Percentiles rank a stretch among this genome's conserved stretches.
Conservation (phyloP, 2,797 vertebrate genomes). For the Scarus forsteni region DNA sequence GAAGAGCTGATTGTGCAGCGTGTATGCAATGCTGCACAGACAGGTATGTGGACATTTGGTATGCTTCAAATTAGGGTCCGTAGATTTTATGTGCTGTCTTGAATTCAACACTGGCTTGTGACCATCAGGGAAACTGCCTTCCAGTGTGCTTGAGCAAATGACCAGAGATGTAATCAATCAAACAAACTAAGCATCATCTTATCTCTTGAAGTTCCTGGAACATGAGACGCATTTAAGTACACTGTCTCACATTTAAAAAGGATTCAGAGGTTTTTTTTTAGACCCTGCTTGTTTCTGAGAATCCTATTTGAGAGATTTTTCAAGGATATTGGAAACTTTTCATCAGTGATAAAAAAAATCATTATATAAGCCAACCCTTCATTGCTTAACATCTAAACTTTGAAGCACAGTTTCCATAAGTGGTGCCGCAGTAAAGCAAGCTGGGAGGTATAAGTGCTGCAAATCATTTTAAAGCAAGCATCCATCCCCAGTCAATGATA, state of each 20-base stretch:
- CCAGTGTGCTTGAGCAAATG: too few relatives aligned
- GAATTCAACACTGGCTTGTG: too few relatives aligned
- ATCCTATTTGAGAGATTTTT: neutral
- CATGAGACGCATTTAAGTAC: neutral
- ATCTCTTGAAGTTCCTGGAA: neutral
- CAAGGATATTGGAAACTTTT: neutral
- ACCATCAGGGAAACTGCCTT: too few relatives aligned
- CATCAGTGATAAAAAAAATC: neutral
- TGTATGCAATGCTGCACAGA: too few relatives aligned
- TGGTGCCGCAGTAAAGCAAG: neutral
- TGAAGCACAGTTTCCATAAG: neutral
- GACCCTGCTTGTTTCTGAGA: neutral
- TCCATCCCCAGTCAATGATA: slow-evolving; percentile 9
- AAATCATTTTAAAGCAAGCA: slow-evolving; percentile 13
- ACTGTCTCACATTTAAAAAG: neutral
- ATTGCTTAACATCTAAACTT: neutral
- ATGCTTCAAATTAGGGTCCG: too few relatives aligned
- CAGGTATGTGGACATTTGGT: too few relatives aligned
- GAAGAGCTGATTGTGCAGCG: too few relatives aligned
- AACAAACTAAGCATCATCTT: too few relatives aligned
- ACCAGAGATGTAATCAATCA: too few relatives aligned
- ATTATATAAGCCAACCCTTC: neutral
- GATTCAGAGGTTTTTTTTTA: neutral
- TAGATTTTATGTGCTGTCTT: too few relatives aligned
- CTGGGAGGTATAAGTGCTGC: slow-evolving; percentile 13